A percentile compares a stretch with the other conserved stretches of the same genome.
Evolutionary conservation across 2,888 invertebrate species (phyloP).

Genomic region (Tipula unca): DNA sequence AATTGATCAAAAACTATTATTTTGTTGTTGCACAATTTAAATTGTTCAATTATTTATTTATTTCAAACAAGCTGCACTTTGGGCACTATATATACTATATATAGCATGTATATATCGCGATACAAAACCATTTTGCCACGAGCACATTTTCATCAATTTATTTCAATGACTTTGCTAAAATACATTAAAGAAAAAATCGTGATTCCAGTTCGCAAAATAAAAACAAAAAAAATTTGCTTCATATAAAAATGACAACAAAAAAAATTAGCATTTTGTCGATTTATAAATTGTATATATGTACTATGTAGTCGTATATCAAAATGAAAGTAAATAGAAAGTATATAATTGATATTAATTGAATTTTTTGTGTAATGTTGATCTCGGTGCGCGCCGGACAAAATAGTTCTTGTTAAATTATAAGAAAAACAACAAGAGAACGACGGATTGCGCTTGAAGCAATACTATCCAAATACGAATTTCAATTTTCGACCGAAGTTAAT

Average conservation of each 20-base stretch:
- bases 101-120: background rate
- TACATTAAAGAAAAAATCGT: background rate
- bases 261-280: background rate
- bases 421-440: background rate
- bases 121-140: background rate
- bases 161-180: background rate
- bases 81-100: background rate
- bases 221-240: background rate
- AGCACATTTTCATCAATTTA: background rate
- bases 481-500: background rate
- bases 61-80: background rate
- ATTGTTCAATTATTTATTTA: background rate
- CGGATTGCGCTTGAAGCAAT: background rate
- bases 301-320: too few species aligned
- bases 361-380: background rate
- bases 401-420: background rate
- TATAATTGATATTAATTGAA: slow-evolving; percentile 8
- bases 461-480: background rate
- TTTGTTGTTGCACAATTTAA: background rate
- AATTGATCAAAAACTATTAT: background rate
- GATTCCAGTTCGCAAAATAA: background rate
- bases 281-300: background rate
- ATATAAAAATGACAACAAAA: background rate
- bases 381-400: background rate
- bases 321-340: slow-evolving; percentile 14